These are phyloP conservation scores for Nerophis lumbriciformis DNA, from an alignment of 2,113 vertebrate species.

Conservation along the genomic window DNA sequence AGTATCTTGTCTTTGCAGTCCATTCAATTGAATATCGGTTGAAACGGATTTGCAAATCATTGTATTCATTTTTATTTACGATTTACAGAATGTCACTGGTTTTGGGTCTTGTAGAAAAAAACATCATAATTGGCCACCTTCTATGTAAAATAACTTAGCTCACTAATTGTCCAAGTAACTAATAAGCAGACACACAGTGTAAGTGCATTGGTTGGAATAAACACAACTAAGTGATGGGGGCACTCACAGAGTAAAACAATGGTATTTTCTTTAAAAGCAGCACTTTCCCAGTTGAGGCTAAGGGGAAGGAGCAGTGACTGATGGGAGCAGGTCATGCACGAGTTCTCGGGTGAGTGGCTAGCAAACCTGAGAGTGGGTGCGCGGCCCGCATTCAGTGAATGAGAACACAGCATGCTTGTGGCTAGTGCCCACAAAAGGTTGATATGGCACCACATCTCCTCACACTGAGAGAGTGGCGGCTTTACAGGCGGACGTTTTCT, in stretches of 20 bases:
- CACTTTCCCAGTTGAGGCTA: constrained; percentile 3
- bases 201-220: background rate
- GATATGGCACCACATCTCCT: constrained; percentile 14
- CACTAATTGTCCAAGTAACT: too few relatives aligned
- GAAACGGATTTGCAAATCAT: too few relatives aligned
- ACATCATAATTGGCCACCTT: too few relatives aligned
- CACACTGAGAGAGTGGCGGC: background rate
- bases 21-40: too few relatives aligned
- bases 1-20: too few relatives aligned
- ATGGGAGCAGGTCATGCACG: constrained; percentile 16
- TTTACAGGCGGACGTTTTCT: background rate
- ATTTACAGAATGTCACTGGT: too few relatives aligned
- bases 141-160: too few relatives aligned
- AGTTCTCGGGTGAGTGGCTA: constrained; percentile 12
- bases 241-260: constrained; percentile 2
- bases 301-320: constrained; percentile 11
- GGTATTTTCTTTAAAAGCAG: constrained; percentile 4
- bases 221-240: background rate
- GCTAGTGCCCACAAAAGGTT: constrained; percentile 21
- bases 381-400: constrained; percentile 23
- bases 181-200: background rate
- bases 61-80: too few relatives aligned
- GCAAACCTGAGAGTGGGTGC: constrained; percentile 27
- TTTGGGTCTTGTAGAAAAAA: too few relatives aligned
- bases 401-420: constrained; percentile 27